Evolutionary conservation across 2,797 vertebrate species (phyloP).

Genomic region (Gadopsis marmoratus): DNA sequence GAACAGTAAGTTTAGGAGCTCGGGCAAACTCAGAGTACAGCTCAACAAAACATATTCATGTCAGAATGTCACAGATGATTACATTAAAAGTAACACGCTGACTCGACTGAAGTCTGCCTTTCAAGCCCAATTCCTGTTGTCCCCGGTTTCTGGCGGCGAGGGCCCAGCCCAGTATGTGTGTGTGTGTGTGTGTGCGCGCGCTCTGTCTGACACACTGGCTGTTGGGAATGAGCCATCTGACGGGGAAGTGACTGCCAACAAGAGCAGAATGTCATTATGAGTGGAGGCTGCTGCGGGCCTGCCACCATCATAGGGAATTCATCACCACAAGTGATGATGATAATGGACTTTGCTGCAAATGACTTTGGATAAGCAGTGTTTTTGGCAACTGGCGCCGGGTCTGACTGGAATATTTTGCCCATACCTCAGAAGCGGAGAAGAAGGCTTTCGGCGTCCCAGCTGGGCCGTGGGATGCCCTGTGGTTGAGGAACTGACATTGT

Average conservation of each 20-base stretch:
- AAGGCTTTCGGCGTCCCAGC: constrained; percentile 42
- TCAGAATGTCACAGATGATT: constrained; percentile 43
- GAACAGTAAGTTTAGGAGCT: neutral
- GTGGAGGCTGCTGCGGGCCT: constrained; percentile 86
- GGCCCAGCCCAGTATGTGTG: constrained; percentile 47
- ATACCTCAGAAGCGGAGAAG: constrained; percentile 56
- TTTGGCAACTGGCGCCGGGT: constrained; percentile 84
- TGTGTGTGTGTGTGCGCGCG: constrained; percentile 61
- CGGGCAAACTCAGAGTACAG: neutral
- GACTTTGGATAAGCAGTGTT: constrained; percentile 88
- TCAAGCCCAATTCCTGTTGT: constrained; percentile 36
- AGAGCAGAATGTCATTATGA: constrained; percentile 95
- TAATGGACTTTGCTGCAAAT: constrained; percentile 94
- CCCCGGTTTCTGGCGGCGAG: constrained; percentile 31
- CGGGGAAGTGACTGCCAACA: constrained; percentile 89
- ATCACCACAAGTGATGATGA: constrained; percentile 89
- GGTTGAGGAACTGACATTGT: constrained; percentile 25
- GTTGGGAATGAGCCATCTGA: constrained; percentile 84
- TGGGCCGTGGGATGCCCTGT: constrained; percentile 24
- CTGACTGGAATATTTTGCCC: constrained; percentile 72
- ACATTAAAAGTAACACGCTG: constrained; percentile 54
- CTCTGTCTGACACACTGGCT: constrained; percentile 72
- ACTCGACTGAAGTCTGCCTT: constrained; percentile 50
- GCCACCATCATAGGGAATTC: constrained; percentile 90
- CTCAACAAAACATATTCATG: neutral